Evolutionary conservation across 2,797 vertebrate species (phyloP).

Genomic region (Syngnathus acus): DNA sequence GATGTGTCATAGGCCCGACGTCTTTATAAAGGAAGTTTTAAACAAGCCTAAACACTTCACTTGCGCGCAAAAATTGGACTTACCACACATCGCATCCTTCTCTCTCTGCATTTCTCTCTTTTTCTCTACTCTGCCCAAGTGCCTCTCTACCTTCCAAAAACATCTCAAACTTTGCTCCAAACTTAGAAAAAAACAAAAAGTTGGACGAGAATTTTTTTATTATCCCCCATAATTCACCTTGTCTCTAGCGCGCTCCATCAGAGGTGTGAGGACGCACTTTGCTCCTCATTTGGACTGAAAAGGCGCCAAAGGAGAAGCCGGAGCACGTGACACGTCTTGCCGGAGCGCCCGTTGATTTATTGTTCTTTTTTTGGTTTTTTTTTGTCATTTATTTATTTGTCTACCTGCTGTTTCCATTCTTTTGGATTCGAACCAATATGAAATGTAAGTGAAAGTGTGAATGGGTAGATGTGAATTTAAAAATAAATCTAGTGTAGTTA

Average conservation of each 20-base stretch:
- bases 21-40: slow-evolving; percentile 86
- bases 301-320: slow-evolving; percentile 52
- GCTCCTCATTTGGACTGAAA: slow-evolving; percentile 46
- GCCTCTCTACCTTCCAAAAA: slow-evolving; percentile 22
- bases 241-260: slow-evolving; percentile 2
- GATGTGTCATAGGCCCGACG: slow-evolving; percentile 81
- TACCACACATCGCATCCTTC: slow-evolving; percentile 70
- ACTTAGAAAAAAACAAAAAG: neutral
- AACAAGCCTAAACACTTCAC: slow-evolving; percentile 86
- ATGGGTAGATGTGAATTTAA: neutral
- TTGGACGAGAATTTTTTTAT: slow-evolving; percentile 19
- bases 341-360: slow-evolving; percentile 66
- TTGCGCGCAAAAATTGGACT: slow-evolving; percentile 77
- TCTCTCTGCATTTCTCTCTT: slow-evolving; percentile 55
- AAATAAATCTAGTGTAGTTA: no score
- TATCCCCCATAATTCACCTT: neutral
- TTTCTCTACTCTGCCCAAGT: slow-evolving; percentile 7
- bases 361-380: slow-evolving; percentile 49
- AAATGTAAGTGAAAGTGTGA: slow-evolving; percentile 70
- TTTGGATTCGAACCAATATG: slow-evolving; percentile 71
- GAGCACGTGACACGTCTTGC: slow-evolving; percentile 68
- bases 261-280: slow-evolving; percentile 43
- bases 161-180: slow-evolving; percentile 36
- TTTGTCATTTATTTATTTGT: slow-evolving; percentile 64
- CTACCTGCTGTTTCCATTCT: slow-evolving; percentile 36